Evolutionary conservation across 64 coral and sea anemone species (phyloP).

Genomic region (Astreopora myriophthalma): DNA sequence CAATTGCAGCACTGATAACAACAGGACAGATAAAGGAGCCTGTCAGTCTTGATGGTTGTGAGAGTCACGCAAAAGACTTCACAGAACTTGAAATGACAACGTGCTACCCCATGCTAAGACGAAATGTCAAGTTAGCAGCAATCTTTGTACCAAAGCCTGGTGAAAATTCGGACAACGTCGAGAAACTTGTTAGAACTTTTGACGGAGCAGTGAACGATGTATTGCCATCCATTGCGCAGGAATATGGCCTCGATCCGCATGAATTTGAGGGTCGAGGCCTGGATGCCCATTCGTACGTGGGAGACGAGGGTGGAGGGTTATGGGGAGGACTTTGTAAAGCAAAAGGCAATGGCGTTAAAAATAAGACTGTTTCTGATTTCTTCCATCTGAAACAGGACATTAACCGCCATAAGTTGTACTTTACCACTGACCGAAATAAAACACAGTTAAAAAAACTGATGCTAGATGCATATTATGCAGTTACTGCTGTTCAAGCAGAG

Average conservation of each 20-base stretch:
- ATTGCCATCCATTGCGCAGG: conserved; percentile 7
- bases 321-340: conserved; percentile 49
- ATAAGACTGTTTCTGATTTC: conserved; percentile 17
- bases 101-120: conserved; percentile 32
- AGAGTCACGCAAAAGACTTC: conserved; percentile 39
- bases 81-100: conserved; percentile 56
- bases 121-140: conserved; percentile 50
- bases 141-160: conserved; percentile 64
- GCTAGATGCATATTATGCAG: background rate
- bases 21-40: conserved; percentile 12
- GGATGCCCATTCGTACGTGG: conserved; percentile 51
- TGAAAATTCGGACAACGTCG: conserved; percentile 55
- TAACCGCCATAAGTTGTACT: background rate
- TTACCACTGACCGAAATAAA: background rate
- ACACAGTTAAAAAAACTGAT: conserved; percentile 25
- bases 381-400: conserved; percentile 60
- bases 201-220: background rate
- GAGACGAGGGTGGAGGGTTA: conserved; percentile 55
- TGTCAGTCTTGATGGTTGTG: conserved; percentile 64
- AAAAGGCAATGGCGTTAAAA: conserved; percentile 57
- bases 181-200: background rate
- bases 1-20: conserved; percentile 27
- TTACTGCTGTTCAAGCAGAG: conserved; percentile 14
- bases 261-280: conserved; percentile 14
- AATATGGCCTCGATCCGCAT: conserved; percentile 7